phyloP scores from a whole-genome alignment of 30 jellyfish, hydroid and myxozoan genomes.

The Aurelia sp. region DNA sequence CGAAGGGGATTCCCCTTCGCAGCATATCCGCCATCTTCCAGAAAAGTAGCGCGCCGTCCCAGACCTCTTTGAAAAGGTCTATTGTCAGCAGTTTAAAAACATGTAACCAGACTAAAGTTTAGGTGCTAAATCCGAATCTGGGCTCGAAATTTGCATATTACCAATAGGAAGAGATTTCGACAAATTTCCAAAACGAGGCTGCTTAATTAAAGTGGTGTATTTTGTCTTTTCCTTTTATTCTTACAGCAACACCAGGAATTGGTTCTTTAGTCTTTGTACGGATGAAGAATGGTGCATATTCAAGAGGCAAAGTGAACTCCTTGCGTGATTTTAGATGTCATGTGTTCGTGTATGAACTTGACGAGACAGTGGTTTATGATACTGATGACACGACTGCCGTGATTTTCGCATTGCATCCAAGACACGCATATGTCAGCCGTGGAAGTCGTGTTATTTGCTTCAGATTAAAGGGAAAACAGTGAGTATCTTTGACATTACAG shows the following conservation, averaged over 20 bases:
- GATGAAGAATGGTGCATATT: constrained; percentile 85
- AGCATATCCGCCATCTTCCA: no score
- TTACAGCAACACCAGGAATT: constrained; percentile 80
- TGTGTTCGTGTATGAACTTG: constrained; percentile 69
- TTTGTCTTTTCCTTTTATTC: not conserved
- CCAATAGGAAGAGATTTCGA: no score
- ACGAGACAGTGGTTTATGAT: constrained; percentile 82
- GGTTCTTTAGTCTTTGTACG: constrained; percentile 96
- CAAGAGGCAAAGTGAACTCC: constrained; percentile 78
- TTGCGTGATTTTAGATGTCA: constrained; percentile 71
- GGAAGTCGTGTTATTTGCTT: constrained; percentile 71
- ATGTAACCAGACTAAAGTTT: no score
- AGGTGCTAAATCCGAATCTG: no score
- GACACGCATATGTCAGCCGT: constrained; percentile 64
- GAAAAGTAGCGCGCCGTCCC: no score
- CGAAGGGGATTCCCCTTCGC: no score
- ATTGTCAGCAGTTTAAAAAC: no score
- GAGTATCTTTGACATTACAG: constrained; percentile 7
- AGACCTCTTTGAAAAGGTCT: no score
- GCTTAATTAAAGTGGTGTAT: no score
- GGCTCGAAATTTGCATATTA: no score
- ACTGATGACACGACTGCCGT: constrained; percentile 95
- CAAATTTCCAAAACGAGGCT: no score
- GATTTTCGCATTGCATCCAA: constrained; percentile 81
- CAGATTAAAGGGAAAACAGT: constrained; percentile 75